These are phyloP conservation scores for Larimichthys crocea DNA, from an alignment of 2,113 vertebrate species.

Conservation along the genomic window DNA sequence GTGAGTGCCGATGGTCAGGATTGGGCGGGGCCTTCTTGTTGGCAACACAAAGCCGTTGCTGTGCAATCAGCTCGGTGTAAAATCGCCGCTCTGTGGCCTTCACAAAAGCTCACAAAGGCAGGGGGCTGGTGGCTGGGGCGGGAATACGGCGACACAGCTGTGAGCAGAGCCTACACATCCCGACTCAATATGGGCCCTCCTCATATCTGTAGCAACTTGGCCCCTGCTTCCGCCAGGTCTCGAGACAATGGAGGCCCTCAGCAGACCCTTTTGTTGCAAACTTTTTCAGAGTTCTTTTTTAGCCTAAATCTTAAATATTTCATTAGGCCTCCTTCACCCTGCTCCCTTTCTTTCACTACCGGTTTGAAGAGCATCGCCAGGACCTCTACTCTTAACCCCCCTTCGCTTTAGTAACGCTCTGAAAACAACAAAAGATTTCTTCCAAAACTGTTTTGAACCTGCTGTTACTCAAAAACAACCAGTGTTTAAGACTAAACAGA, in stretches of 20 bases:
- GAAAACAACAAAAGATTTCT: conserved; percentile 81
- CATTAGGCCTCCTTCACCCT: conserved; percentile 83
- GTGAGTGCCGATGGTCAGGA: conserved; percentile 59
- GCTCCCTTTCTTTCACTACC: conserved; percentile 67
- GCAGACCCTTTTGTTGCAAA: conserved; percentile 86
- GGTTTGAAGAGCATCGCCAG: conserved; percentile 72
- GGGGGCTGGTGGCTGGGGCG: conserved; percentile 89
- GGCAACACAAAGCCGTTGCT: conserved; percentile 87
- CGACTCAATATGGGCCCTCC: conserved; percentile 90
- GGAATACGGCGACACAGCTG: conserved; percentile 89
- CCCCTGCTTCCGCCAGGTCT: conserved; percentile 84
- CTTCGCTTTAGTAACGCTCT: conserved; percentile 58
- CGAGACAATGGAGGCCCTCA: conserved; percentile 82
- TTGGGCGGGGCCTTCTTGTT: conserved; percentile 73
- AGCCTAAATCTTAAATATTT: conserved; percentile 91
- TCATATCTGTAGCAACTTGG: conserved; percentile 85
- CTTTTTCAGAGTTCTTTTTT: conserved; percentile 85
- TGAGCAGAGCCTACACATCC: conserved; percentile 89
- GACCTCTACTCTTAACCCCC: conserved; percentile 64
- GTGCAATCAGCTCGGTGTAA: conserved; percentile 89
- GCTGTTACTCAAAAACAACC: conserved; percentile 72
- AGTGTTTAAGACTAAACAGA: conserved; percentile 74
- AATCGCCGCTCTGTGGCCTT: conserved; percentile 85
- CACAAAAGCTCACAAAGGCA: conserved; percentile 89
- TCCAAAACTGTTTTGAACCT: conserved; percentile 75